phyloP scores from a whole-genome alignment of 2,797 vertebrate species.

The Epinephelus coioides region DNA sequence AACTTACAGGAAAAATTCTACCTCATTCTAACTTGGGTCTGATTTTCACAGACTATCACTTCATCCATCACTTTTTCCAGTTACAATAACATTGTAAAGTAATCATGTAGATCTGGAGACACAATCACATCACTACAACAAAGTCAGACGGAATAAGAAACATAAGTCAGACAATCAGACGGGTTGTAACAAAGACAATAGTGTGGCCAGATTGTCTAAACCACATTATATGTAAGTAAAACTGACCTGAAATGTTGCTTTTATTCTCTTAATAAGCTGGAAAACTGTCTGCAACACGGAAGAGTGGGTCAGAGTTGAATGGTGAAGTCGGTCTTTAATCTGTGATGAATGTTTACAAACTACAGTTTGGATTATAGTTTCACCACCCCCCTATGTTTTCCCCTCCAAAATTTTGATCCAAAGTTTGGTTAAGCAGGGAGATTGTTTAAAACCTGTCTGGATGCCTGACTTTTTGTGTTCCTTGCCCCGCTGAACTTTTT shows the following conservation, averaged over 20 bases:
- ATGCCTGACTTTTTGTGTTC: not conserved
- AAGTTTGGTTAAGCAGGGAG: not conserved
- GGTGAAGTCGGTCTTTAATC: not conserved
- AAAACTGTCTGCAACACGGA: not conserved
- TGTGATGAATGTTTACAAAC: not conserved
- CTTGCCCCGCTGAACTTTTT: not conserved
- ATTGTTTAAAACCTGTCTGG: not conserved
- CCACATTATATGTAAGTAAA: not conserved
- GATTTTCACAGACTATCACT: not conserved
- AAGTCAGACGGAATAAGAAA: not conserved
- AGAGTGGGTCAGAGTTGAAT: conserved; percentile 14
- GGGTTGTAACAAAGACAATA: not conserved
- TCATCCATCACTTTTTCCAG: not conserved
- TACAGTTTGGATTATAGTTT: not conserved
- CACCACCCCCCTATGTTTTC: not conserved
- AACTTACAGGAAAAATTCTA: not conserved
- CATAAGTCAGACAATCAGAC: not conserved
- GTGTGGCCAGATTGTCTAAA: not conserved
- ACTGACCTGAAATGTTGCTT: not conserved
- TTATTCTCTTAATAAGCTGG: conserved; percentile 5
- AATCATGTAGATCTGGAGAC: not conserved
- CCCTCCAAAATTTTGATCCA: not conserved
- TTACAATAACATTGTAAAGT: not conserved
- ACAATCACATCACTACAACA: not conserved
- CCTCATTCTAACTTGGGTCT: not conserved